A percentile compares a stretch with the other conserved stretches of the same genome.
These are phyloP conservation scores for Nephrotoma guestfalica DNA, from an alignment of 2,888 invertebrate genomes.

Conservation along the genomic window DNA sequence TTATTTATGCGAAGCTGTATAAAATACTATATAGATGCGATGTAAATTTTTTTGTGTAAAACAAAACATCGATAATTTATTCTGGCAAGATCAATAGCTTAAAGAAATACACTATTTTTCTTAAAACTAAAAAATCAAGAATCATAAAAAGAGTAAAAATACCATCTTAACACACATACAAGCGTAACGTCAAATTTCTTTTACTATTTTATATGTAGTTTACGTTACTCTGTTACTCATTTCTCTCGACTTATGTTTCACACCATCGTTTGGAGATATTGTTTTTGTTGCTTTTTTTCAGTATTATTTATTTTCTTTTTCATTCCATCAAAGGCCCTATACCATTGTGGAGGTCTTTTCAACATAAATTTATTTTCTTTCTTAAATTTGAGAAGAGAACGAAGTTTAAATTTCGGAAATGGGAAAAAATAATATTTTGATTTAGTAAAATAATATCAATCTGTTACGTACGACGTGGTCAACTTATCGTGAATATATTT, in stretches of 20 bases:
- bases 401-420: neutral
- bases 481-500: neutral
- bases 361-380: neutral
- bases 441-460: neutral
- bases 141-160: neutral
- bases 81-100: neutral
- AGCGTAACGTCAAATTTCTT: neutral
- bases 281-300: neutral
- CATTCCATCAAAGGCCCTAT: conserved; percentile 1
- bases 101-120: neutral
- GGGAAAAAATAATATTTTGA: neutral
- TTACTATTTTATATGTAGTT: neutral
- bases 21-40: neutral
- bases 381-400: neutral
- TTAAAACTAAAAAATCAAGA: neutral
- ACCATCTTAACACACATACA: neutral
- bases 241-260: neutral
- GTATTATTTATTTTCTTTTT: neutral
- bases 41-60: neutral
- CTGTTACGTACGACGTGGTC: neutral
- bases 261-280: neutral
- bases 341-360: neutral
- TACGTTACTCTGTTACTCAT: neutral
- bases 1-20: neutral
- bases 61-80: neutral